Percentiles rank a stretch among this genome's conserved stretches.
These are phyloP conservation scores for Centruroides sculpturatus DNA, from an alignment of 1,140 invertebrate species.

Conservation along the genomic window DNA sequence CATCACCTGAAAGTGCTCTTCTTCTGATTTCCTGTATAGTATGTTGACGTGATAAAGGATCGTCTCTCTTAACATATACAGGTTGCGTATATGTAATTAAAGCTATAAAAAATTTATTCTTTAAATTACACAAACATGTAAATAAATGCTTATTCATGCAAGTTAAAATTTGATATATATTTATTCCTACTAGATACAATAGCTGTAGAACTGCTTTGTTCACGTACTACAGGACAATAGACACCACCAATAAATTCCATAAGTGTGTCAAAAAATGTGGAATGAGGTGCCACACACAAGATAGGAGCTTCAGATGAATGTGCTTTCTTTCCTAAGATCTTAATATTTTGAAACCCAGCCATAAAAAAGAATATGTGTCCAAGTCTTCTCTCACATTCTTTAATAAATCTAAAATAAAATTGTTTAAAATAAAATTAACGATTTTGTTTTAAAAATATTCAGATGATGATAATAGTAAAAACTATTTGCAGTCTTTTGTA, in stretches of 20 bases:
- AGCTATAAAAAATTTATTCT: no score
- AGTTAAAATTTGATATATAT: no score
- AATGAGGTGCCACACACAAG: slow-evolving; percentile 76
- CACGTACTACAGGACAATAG: slow-evolving; percentile 61
- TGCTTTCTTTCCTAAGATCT: slow-evolving; percentile 39
- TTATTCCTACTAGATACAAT: background rate
- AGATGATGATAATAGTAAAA: no score
- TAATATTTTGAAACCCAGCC: background rate
- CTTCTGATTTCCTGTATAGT: slow-evolving; percentile 81
- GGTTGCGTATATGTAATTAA: slow-evolving; percentile 50
- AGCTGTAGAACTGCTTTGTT: background rate
- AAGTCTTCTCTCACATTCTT: no score
- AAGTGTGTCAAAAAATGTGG: slow-evolving; percentile 76
- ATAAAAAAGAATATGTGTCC: background rate
- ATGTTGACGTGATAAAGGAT: slow-evolving; percentile 76
- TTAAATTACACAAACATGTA: no score
- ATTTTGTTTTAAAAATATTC: no score
- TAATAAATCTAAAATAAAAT: no score
- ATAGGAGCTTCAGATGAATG: slow-evolving; percentile 59
- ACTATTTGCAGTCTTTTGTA: no score
- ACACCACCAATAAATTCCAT: slow-evolving; percentile 60
- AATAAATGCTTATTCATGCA: no score
- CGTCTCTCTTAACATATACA: slow-evolving; percentile 81
- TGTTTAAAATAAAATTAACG: no score
- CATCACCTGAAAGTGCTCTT: slow-evolving; percentile 60